These are phyloP conservation scores for Artibeus lituratus DNA, from an alignment of 2,797 vertebrate genomes.

Conservation along the genomic window DNA sequence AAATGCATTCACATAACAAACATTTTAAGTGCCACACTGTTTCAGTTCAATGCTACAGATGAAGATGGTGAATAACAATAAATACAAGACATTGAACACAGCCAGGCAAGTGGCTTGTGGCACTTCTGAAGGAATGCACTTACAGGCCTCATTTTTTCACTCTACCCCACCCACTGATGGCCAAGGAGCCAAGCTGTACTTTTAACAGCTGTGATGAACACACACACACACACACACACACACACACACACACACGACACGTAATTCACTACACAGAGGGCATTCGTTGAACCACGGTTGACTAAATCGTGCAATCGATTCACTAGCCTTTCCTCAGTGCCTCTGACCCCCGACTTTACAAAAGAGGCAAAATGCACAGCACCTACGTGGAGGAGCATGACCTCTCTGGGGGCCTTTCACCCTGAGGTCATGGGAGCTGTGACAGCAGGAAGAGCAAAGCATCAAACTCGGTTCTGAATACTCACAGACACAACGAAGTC, in stretches of 20 bases:
- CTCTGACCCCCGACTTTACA: background rate
- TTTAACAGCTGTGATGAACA: background rate
- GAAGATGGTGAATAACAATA: background rate
- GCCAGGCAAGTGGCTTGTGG: background rate
- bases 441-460: background rate
- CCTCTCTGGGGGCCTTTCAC: background rate
- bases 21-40: background rate
- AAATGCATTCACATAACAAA: background rate
- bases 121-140: no score
- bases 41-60: background rate
- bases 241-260: background rate
- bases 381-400: background rate
- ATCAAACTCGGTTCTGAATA: background rate
- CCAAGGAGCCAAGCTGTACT: background rate
- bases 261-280: background rate
- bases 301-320: background rate
- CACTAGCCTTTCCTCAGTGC: background rate
- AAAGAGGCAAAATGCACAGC: background rate
- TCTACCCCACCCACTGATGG: background rate
- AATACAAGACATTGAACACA: background rate
- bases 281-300: background rate
- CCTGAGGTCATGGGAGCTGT: background rate
- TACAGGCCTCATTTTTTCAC: background rate
- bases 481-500: background rate
- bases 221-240: background rate